These are phyloP conservation scores for Scaptodrosophila latifasciaeformis DNA, from an alignment of 2,888 invertebrate species.

Conservation along the genomic window DNA sequence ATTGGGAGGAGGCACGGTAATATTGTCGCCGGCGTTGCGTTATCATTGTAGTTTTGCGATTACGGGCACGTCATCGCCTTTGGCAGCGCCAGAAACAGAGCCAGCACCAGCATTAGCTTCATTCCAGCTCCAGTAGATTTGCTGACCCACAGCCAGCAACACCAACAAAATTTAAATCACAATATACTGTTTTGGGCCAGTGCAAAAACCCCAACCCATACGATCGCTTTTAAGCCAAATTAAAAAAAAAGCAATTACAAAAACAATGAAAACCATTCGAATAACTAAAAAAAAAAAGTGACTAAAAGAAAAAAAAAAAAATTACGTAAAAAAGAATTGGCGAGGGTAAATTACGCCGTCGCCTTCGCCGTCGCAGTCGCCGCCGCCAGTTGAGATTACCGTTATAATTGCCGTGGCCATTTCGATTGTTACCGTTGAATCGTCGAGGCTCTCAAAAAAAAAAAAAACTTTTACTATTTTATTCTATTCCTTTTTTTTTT, in stretches of 20 bases:
- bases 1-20: constrained; percentile 38
- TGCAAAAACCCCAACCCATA: no score
- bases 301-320: constrained; percentile 2
- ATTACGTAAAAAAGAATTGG: constrained; percentile 17
- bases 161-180: no score
- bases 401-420: background rate
- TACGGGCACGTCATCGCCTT: constrained; percentile 17
- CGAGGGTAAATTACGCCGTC: constrained; percentile 11
- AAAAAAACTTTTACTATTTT: no score
- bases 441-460: no score
- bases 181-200: no score
- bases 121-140: constrained; percentile 34
- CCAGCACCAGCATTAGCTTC: no score
- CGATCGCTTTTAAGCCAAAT: no score
- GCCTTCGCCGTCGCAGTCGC: constrained; percentile 22
- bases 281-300: background rate
- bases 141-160: constrained; percentile 41
- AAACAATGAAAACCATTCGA: no score
- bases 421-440: background rate
- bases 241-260: constrained; percentile 2
- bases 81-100: constrained; percentile 7
- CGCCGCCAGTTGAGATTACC: background rate
- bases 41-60: constrained; percentile 9
- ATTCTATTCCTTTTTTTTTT: background rate
- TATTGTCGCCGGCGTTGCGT: constrained; percentile 35